These are phyloP conservation scores for Nesoenas mayeri DNA, from an alignment of 2,113 vertebrate genomes.

Conservation along the genomic window DNA sequence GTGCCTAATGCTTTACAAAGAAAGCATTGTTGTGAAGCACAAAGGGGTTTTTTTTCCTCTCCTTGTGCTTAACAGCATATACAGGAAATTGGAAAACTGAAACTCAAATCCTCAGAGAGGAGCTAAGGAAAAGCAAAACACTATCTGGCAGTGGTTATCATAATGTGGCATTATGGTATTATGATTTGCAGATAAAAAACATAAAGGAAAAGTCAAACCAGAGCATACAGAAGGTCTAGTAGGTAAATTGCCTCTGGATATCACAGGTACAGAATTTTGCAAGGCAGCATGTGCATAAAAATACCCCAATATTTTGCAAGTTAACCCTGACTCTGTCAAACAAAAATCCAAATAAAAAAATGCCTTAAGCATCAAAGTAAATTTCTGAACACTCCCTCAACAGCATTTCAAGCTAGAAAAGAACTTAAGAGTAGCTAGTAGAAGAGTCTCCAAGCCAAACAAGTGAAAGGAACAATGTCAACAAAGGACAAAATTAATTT, in stretches of 20 bases:
- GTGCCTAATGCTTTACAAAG: not conserved
- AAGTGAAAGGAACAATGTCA: not conserved
- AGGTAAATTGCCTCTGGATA: not conserved
- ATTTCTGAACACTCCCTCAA: not conserved
- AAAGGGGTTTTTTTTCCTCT: not conserved
- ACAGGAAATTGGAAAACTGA: not conserved
- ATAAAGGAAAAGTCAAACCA: not conserved
- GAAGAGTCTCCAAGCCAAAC: not conserved
- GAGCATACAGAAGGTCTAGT: not conserved
- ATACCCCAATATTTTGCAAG: not conserved
- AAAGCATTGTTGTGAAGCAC: not conserved
- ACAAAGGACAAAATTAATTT: not conserved
- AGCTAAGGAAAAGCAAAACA: not conserved
- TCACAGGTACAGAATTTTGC: not conserved
- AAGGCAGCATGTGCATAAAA: not conserved
- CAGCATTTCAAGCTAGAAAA: not conserved
- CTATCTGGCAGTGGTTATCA: not conserved
- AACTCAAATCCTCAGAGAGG: not conserved
- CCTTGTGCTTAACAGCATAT: not conserved
- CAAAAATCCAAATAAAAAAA: not conserved
- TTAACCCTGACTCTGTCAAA: not conserved
- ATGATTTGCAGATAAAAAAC: not conserved
- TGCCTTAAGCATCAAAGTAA: not conserved
- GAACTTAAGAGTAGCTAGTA: not conserved
- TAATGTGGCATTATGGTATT: not conserved